Conservation (phyloP, 2,888 invertebrate genomes). For the Harpalus rufipes region DNA sequence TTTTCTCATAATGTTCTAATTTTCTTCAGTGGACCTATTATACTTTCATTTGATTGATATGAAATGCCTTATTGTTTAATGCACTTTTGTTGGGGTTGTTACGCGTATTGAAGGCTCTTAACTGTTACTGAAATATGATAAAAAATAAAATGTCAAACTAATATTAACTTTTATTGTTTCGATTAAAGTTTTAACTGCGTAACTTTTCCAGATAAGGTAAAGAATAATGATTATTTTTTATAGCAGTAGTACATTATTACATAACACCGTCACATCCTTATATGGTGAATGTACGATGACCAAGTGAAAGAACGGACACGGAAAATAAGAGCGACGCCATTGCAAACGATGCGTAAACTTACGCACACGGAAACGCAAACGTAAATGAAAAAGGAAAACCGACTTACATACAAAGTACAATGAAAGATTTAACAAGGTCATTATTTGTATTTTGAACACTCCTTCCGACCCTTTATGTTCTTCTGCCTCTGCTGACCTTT, state of each 20-base stretch:
- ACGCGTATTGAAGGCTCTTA: no score
- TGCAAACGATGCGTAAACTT: conserved; percentile 36
- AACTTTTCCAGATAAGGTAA: neutral
- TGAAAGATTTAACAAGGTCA: conserved; percentile 45
- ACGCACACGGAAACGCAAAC: conserved; percentile 20
- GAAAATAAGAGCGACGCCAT: conserved; percentile 38
- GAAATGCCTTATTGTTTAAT: no score
- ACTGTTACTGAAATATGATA: no score
- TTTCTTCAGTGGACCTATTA: no score
- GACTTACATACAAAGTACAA: conserved; percentile 30
- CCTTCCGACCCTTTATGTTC: conserved; percentile 31
- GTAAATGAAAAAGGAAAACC: conserved; percentile 31
- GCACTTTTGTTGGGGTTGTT: no score
- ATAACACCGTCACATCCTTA: neutral
- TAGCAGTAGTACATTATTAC: neutral
- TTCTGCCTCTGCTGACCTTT: conserved; percentile 32
- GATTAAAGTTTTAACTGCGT: no score
- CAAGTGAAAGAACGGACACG: conserved; percentile 18
- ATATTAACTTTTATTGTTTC: no score
- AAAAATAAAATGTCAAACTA: no score
- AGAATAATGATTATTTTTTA: neutral
- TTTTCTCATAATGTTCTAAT: no score
- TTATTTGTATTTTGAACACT: conserved; percentile 30
- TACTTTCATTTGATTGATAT: no score
- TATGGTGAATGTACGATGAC: neutral